Evolutionary conservation across 2,888 invertebrate genomes (phyloP).

Genomic region (Coremacera marginata): DNA sequence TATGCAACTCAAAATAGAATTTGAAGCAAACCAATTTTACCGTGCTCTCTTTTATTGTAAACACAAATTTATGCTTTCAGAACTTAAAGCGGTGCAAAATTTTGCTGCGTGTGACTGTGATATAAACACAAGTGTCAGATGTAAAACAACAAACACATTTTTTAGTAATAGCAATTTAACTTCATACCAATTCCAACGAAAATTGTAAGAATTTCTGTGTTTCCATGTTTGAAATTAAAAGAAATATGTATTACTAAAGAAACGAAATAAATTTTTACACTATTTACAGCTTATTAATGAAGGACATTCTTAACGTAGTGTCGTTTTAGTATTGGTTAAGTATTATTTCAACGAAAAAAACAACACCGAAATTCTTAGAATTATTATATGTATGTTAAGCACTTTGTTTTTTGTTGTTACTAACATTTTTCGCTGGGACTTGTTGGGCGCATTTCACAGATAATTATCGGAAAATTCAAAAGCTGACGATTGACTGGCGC

Average conservation of each 20-base stretch:
- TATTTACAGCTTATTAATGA: neutral
- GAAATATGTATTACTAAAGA: neutral
- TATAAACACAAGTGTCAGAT: neutral
- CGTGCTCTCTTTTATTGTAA: neutral
- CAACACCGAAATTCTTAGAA: neutral
- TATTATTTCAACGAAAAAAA: neutral
- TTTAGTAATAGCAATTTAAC: neutral
- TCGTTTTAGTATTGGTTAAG: neutral
- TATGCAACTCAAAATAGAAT: too few relatives aligned
- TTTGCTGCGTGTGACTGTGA: neutral
- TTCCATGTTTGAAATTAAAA: neutral
- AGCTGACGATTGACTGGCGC: slow-evolving; percentile 86
- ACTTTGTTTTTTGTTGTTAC: neutral
- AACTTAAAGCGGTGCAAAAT: neutral
- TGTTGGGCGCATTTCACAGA: slow-evolving; percentile 70
- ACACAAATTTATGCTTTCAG: neutral
- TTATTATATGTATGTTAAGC: neutral
- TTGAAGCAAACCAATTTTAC: too few relatives aligned
- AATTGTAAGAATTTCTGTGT: slow-evolving; percentile 60
- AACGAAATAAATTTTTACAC: neutral
- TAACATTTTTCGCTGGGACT: slow-evolving; percentile 1
- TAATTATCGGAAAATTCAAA: slow-evolving; percentile 91
- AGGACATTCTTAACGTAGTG: neutral
- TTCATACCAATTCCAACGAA: slow-evolving; percentile 59
- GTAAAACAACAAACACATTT: neutral